A percentile compares a stretch with the other conserved stretches of the same genome.
These are phyloP conservation scores for Ischnus inquisitorius DNA, from an alignment of 2,888 invertebrate species.

Conservation along the genomic window DNA sequence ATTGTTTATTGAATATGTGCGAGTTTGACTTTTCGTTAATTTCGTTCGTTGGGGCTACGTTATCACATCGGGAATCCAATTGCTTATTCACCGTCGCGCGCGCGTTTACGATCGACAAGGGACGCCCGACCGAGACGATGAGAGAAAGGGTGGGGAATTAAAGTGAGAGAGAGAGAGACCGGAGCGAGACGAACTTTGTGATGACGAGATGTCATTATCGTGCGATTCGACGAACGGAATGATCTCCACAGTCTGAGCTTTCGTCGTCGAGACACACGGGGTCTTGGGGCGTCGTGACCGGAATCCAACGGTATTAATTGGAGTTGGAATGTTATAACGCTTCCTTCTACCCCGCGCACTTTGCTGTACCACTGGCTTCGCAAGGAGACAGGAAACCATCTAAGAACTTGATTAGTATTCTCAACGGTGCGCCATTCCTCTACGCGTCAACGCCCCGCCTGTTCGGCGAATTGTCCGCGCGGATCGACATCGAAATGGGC, in stretches of 20 bases:
- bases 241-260: conserved; percentile 34
- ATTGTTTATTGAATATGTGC: background rate
- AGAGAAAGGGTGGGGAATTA: conserved; percentile 14
- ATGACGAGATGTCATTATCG: conserved; percentile 62
- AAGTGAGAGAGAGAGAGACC: background rate
- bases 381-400: conserved; percentile 68
- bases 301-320: conserved; percentile 64
- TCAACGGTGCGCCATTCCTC: conserved; percentile 53
- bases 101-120: background rate
- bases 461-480: conserved; percentile 62
- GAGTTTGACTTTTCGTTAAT: background rate
- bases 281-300: conserved; percentile 41
- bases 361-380: conserved; percentile 36
- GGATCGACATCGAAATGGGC: conserved; percentile 55
- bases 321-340: conserved; percentile 65
- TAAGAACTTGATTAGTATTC: conserved; percentile 81
- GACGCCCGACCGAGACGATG: background rate
- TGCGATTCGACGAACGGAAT: conserved; percentile 50
- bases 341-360: conserved; percentile 26
- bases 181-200: conserved; percentile 40
- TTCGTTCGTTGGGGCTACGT: background rate
- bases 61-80: background rate
- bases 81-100: background rate
- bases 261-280: conserved; percentile 42
- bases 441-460: conserved; percentile 42